Conservation (phyloP, 2,888 invertebrate genomes). For the Chymomyza procnemis region DNA sequence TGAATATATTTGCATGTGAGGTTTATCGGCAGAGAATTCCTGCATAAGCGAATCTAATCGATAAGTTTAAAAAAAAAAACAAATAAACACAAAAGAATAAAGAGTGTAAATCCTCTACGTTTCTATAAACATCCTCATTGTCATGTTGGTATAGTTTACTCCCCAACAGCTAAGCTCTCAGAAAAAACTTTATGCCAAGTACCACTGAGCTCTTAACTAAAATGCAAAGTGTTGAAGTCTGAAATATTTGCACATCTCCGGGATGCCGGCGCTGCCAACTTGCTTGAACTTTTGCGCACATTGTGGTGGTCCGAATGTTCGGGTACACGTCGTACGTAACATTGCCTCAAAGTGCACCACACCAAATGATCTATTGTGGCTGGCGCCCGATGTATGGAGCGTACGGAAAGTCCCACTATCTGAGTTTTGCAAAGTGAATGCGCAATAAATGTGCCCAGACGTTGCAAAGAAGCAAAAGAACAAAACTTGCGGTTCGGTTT, state of each 20-base stretch:
- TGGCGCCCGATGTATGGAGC: background rate
- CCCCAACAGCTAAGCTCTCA: slow-evolving; percentile 8
- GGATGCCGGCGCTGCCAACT: slow-evolving; percentile 8
- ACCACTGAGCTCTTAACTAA: background rate
- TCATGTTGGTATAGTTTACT: background rate
- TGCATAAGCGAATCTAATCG: too few species aligned
- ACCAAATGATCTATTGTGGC: slow-evolving; percentile 63
- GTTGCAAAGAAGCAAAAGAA: slow-evolving; percentile 5
- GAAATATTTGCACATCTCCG: slow-evolving; percentile 51
- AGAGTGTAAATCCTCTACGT: too few species aligned
- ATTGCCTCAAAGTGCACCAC: slow-evolving; percentile 1
- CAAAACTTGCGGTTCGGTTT: slow-evolving; percentile 49
- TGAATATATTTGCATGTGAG: too few species aligned
- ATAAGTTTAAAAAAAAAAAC: too few species aligned
- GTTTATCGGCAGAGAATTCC: too few species aligned
- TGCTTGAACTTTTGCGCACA: slow-evolving; percentile 58
- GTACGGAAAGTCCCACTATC: slow-evolving; percentile 31
- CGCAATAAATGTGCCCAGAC: slow-evolving; percentile 43
- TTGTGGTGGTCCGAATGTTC: slow-evolving; percentile 26
- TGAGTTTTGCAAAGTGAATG: slow-evolving; percentile 48
- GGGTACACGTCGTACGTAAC: slow-evolving; percentile 5
- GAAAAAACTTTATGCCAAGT: slow-evolving; percentile 45
- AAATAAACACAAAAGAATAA: too few species aligned
- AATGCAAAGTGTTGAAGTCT: slow-evolving; percentile 46
- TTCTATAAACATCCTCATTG: background rate